Base-by-base conservation (phyloP, 2,797 vertebrate genomes). In the Pogonophryne albipinna region DNA sequence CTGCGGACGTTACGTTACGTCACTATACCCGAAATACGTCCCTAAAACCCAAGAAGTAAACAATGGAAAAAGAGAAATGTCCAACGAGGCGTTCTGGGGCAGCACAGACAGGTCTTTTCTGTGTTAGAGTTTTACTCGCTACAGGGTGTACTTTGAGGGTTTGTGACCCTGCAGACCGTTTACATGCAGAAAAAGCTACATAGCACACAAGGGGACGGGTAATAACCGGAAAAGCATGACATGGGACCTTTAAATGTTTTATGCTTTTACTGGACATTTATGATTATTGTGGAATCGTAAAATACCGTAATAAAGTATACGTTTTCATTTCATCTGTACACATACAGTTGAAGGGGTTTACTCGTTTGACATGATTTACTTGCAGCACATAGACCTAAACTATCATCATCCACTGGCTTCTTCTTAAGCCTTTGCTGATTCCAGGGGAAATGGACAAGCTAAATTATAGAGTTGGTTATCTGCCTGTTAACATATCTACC, bases 401-500 rank as follows among this genome's bases (percentile, higher is more conserved):
- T n/a, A 38, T 52, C 13, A 69, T 38, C 45, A 31, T 1, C n/a
- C 23, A n/a, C 41, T 68, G 50, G 20, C 11, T 50, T 53, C 46
- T 31, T 51, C 16, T 27, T 70, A 52, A 57, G 13, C 8, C 14
- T 46, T 57, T 27, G 20, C 6, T 23, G 4, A 19, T 31, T 68
- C 46, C 14, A 31, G 38, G 44, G 64, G 57, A 47, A 45, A 78
- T 68, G 55, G 42, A 62, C 66, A 62, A 69, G 51, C n/a, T 6
- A 19, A 73, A n/a, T 6, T 52, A 16, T 20, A 19, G 20, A 57
- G 59, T 14, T 20, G 2, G 7, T 38, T 63, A 50, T 45, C 12
- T 59, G 12, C 2, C 52, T 41, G 47, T 56, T 13, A 60, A 53
- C n/a, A 6, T 49, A 14, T 16, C 52, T 12, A 2, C 10, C 3